These are phyloP conservation scores for Dallia pectoralis DNA, from an alignment of 2,797 vertebrate genomes.

Conservation along the genomic window DNA sequence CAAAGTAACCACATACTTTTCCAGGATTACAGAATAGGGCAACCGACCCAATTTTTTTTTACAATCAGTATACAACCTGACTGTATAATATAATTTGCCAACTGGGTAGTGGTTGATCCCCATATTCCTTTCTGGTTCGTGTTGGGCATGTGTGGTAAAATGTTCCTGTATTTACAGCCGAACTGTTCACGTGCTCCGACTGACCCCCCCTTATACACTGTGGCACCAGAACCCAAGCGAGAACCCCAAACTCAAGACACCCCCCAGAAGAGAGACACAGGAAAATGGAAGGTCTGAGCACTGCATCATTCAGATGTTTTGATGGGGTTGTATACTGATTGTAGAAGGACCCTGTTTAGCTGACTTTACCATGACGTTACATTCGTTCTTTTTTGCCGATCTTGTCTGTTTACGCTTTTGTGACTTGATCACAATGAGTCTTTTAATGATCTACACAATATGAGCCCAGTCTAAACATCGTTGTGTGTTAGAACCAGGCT, in stretches of 20 bases:
- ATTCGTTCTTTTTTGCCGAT: neutral
- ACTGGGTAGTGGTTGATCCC: neutral
- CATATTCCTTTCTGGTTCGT: neutral
- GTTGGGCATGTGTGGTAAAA: neutral
- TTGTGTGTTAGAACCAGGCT: too few relatives aligned
- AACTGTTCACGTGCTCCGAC: constrained; percentile 45
- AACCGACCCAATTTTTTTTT: neutral
- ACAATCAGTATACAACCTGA: neutral
- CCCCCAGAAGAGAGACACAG: neutral
- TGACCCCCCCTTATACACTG: constrained; percentile 23
- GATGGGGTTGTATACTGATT: neutral
- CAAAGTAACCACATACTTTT: neutral
- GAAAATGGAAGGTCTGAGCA: constrained; percentile 70
- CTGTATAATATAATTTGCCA: neutral
- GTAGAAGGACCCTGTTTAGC: neutral
- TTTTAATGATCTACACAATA: too few relatives aligned
- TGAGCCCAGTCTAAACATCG: too few relatives aligned
- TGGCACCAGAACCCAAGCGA: constrained; percentile 4
- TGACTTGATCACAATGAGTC: too few relatives aligned
- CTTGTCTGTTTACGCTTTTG: too few relatives aligned
- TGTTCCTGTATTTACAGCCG: constrained; percentile 35
- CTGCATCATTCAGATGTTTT: neutral
- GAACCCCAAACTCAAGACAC: constrained; percentile 6
- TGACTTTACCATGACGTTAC: too few relatives aligned
- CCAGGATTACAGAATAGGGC: neutral